These are phyloP conservation scores for Amphipyra berbera DNA, from an alignment of 2,888 invertebrate genomes.

Conservation along the genomic window DNA sequence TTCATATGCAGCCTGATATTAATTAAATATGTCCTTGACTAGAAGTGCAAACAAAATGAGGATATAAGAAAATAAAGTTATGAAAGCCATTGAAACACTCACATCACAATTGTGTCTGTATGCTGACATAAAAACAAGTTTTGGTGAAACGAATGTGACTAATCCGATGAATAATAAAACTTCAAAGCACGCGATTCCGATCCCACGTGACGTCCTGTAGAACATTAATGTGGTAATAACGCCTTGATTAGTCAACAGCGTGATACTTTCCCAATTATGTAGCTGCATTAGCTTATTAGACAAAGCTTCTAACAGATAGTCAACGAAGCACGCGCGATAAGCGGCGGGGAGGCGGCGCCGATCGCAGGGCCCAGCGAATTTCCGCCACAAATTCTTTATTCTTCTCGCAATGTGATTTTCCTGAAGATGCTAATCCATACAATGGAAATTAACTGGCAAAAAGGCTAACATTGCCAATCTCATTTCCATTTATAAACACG, in stretches of 20 bases:
- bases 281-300: conserved; percentile 60
- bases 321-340: conserved; percentile 65
- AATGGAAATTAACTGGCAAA: conserved; percentile 73
- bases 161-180: conserved; percentile 43
- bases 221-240: conserved; percentile 36
- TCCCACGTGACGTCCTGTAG: conserved; percentile 36
- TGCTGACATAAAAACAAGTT: conserved; percentile 38
- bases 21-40: conserved; percentile 25
- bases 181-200: conserved; percentile 31
- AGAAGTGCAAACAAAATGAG: no score
- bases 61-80: background rate
- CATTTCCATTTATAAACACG: conserved; percentile 67
- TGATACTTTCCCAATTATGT: conserved; percentile 44
- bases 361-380: conserved; percentile 68
- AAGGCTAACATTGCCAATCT: conserved; percentile 54
- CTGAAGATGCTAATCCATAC: conserved; percentile 78
- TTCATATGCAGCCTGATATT: conserved; percentile 24
- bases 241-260: conserved; percentile 50
- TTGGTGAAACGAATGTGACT: conserved; percentile 40
- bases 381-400: conserved; percentile 68
- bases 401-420: conserved; percentile 65
- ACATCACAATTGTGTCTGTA: conserved; percentile 9
- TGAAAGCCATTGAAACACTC: conserved; percentile 29
- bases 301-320: conserved; percentile 65
- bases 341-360: conserved; percentile 64